Evolutionary conservation across 2,113 vertebrate genomes (phyloP).

Genomic region (Laterallus jamaicensis): DNA sequence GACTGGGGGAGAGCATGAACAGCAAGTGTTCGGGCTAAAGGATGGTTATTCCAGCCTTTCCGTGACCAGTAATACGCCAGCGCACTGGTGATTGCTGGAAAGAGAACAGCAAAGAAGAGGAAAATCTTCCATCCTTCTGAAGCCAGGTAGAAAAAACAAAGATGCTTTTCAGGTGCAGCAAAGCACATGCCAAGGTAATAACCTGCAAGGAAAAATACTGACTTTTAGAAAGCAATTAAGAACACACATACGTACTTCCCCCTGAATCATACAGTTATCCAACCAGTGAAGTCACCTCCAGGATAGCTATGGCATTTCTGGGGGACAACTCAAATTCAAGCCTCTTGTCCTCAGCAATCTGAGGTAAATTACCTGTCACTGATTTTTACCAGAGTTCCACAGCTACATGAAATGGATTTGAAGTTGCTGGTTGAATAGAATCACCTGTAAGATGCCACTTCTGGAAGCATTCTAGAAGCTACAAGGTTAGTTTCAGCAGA

Average conservation of each 20-base stretch:
- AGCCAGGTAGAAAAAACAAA: conserved; percentile 76
- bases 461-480: no score
- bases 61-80: conserved; percentile 85
- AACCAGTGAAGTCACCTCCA: background rate
- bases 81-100: conserved; percentile 72
- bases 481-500: background rate
- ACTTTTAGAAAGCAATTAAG: conserved; percentile 4
- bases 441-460: background rate
- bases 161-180: conserved; percentile 86
- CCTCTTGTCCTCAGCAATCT: background rate
- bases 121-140: conserved; percentile 81
- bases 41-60: conserved; percentile 83
- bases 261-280: background rate
- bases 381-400: background rate
- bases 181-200: conserved; percentile 94
- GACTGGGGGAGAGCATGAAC: conserved; percentile 76
- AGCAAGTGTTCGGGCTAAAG: conserved; percentile 77
- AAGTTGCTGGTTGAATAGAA: background rate
- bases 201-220: conserved; percentile 71
- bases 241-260: background rate
- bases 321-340: background rate
- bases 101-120: conserved; percentile 72
- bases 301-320: background rate
- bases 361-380: background rate
- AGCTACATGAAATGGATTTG: background rate